These are phyloP conservation scores for Tortricodes alternella DNA, from an alignment of 2,888 invertebrate genomes.

Conservation along the genomic window DNA sequence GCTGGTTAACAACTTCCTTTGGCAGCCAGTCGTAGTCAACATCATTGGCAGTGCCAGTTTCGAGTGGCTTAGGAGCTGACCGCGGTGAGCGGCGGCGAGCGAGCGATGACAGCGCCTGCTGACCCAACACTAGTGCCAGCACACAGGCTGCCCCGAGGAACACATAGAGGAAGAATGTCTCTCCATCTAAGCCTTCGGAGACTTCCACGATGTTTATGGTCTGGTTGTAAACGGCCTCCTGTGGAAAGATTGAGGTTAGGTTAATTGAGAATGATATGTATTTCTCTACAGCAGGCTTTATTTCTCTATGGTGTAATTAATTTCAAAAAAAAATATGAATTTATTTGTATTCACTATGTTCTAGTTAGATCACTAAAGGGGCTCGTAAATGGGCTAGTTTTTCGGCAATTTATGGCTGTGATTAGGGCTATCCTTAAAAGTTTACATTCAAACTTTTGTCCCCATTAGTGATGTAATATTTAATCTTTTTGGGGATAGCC, in stretches of 20 bases:
- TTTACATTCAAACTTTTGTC: too few species aligned
- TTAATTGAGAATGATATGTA: too few species aligned
- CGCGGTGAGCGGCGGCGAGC: conserved; percentile 87
- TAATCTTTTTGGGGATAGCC: too few species aligned
- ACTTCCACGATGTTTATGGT: conserved; percentile 97
- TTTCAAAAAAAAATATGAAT: too few species aligned
- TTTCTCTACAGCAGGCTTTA: too few species aligned
- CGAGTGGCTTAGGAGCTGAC: conserved; percentile 86
- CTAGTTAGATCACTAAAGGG: too few species aligned
- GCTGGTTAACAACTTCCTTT: conserved; percentile 91
- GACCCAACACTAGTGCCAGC: conserved; percentile 92
- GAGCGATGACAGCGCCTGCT: conserved; percentile 93
- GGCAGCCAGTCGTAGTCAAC: conserved; percentile 99
- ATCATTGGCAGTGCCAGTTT: conserved; percentile 96
- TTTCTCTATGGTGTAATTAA: too few species aligned
- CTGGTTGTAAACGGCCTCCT: conserved; percentile 98
- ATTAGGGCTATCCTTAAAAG: too few species aligned
- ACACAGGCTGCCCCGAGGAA: conserved; percentile 96
- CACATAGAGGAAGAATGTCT: conserved; percentile 98
- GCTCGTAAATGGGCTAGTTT: too few species aligned
- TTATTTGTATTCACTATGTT: too few species aligned
- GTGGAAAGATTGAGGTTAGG: conserved; percentile 64
- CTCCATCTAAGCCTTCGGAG: conserved; percentile 98
- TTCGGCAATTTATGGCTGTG: too few species aligned
- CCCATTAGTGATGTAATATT: too few species aligned